Evolutionary conservation across 2,888 invertebrate species (phyloP), one percentile per base, ranked within the genome.

Genomic region (Sicus ferrugineus): DNA sequence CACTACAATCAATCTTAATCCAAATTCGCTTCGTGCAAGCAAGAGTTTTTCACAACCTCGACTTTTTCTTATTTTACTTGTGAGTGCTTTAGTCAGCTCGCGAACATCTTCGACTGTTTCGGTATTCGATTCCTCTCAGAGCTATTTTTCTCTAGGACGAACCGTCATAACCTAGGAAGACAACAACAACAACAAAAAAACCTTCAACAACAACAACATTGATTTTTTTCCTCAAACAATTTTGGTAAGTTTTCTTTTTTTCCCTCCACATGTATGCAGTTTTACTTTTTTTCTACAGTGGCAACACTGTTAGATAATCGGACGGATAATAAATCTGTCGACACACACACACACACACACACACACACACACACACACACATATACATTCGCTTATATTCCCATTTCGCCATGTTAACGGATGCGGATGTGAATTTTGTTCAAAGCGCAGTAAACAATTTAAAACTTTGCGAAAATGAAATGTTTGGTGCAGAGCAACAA

Each of bases 371-470:
- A n/a, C 30, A 30, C n/a, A n/a, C 16, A n/a, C 56, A 56, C 56
- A 14, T n/a, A 56, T 6, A 26, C 52, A 14, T 54, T 4, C 5
- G n/a, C 30, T 61, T 26, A 26, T 23, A 14, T 16, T 2, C 38
- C 19, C 38, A 23, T 19, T 11, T 16, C 64, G 31, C 50, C 28
- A 42, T 30, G 21, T 31, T 11, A 14, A n/a, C 31, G 68, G 48
- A 69, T 56, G 34, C 31, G 68, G 68, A 69, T 23, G 58, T 30
- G 58, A 42, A 56, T 63, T 69, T 56, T 69, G 46, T 54, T 23
- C 68, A 42, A 42, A 62, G 68, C n/a, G 64, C 68, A 42, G 63
- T 58, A 69, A 69, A 56, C 63, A 69, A 69, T 68, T 68, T 68
- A 68, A 50, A 31, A 23, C 23, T 61, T 16, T 16, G 58, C 56